These are phyloP conservation scores for Spodoptera litura DNA, from an alignment of 1,140 invertebrate genomes.

Conservation along the genomic window DNA sequence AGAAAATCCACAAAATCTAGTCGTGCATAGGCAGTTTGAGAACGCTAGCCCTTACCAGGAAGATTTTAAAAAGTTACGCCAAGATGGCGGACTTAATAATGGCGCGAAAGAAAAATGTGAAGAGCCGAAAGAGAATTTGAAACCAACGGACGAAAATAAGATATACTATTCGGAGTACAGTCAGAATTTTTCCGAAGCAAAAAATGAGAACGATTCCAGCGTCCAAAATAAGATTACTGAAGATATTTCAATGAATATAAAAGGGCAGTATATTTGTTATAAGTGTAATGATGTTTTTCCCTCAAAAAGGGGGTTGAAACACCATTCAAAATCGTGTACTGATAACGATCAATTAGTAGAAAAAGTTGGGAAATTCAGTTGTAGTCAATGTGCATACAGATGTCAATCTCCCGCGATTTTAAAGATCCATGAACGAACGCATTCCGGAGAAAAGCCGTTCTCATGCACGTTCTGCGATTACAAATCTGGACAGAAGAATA, in stretches of 20 bases:
- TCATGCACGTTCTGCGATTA: constrained; percentile 90
- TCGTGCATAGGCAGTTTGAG: constrained; percentile 74
- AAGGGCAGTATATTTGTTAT: constrained; percentile 77
- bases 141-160: constrained; percentile 74
- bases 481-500: constrained; percentile 92
- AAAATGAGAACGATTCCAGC: constrained; percentile 69
- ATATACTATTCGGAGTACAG: constrained; percentile 63
- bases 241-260: constrained; percentile 72
- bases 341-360: constrained; percentile 65
- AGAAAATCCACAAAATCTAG: constrained; percentile 79
- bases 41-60: constrained; percentile 64
- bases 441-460: constrained; percentile 88
- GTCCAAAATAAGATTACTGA: constrained; percentile 66
- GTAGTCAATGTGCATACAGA: constrained; percentile 78
- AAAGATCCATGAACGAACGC: constrained; percentile 89
- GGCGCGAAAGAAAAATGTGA: constrained; percentile 64
- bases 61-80: constrained; percentile 67
- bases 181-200: constrained; percentile 48
- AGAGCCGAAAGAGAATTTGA: constrained; percentile 78
- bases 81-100: constrained; percentile 51
- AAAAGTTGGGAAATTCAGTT: constrained; percentile 78
- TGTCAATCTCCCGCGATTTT: constrained; percentile 87
- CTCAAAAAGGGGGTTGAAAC: constrained; percentile 75
- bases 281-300: constrained; percentile 75
- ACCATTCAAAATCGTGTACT: constrained; percentile 70